These are phyloP conservation scores for Drosophila sulfurigaster DNA, from an alignment of 1,140 invertebrate species.

Conservation along the genomic window DNA sequence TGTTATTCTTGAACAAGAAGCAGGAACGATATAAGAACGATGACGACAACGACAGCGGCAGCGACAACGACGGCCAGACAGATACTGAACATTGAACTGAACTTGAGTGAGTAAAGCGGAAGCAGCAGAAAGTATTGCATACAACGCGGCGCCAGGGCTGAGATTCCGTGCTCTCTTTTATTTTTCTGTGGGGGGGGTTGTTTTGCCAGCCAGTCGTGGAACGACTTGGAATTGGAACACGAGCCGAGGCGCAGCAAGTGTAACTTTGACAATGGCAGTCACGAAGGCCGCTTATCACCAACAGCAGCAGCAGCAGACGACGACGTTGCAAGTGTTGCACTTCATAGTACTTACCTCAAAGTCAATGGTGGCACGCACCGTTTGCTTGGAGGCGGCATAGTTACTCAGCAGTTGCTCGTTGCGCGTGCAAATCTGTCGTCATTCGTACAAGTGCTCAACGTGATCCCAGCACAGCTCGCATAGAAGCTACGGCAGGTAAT, in stretches of 20 bases:
- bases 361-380: conserved; percentile 88
- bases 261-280: conserved; percentile 53
- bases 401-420: conserved; percentile 89
- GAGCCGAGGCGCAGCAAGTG: conserved; percentile 23
- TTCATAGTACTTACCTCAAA: conserved; percentile 85
- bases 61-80: conserved; percentile 59
- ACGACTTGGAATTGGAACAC: conserved; percentile 61
- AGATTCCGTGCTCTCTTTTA: conserved; percentile 29
- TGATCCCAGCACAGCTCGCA: conserved; percentile 88
- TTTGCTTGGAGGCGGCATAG: conserved; percentile 89
- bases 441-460: conserved; percentile 89
- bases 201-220: conserved; percentile 29
- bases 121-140: conserved; percentile 71
- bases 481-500: conserved; percentile 89
- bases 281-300: conserved; percentile 45
- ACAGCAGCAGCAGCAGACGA: conserved; percentile 1
- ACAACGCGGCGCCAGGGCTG: conserved; percentile 58
- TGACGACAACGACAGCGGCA: conserved; percentile 40
- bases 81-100: conserved; percentile 57
- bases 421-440: conserved; percentile 87
- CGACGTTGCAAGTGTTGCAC: not conserved
- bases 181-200: conserved; percentile 39
- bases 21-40: conserved; percentile 27
- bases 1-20: conserved; percentile 62
- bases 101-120: conserved; percentile 53